Conservation (phyloP, 2,113 vertebrate species). For the Chunga burmeisteri region DNA sequence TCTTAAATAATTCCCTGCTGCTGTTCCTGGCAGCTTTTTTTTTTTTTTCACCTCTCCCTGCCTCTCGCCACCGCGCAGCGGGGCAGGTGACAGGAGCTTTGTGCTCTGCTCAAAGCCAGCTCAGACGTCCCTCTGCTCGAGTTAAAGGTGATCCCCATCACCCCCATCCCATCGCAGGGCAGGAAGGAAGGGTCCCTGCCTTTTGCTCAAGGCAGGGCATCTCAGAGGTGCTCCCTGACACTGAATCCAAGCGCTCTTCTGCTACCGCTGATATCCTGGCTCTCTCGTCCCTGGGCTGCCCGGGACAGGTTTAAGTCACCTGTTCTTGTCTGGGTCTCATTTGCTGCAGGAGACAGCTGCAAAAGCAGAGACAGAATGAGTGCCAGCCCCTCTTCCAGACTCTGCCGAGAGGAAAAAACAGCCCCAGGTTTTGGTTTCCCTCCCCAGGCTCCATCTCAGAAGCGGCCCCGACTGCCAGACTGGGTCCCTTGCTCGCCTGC, state of each 20-base stretch:
- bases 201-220: not conserved
- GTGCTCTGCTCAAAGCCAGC: not conserved
- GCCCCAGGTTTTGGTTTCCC: not conserved
- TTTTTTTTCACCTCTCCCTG: not conserved
- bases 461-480: rapidly evolving
- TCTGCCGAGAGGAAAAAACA: not conserved
- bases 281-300: not conserved
- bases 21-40: not conserved
- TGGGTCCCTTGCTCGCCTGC: rapidly evolving
- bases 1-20: not conserved
- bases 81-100: not conserved
- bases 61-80: not conserved
- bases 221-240: not conserved
- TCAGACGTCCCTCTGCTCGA: not conserved
- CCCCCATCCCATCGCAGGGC: rapidly evolving
- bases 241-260: not conserved
- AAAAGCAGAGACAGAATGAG: not conserved
- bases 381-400: not conserved
- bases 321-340: rapidly evolving
- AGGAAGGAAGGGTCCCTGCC: not conserved
- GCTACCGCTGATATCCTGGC: not conserved
- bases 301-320: not conserved
- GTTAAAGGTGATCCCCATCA: not conserved
- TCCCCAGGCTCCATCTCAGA: not conserved
- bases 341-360: not conserved